Percentiles rank a stretch among this genome's conserved stretches.
phyloP scores from a whole-genome alignment of 2,888 invertebrate species.

The Pollenia amentaria region DNA sequence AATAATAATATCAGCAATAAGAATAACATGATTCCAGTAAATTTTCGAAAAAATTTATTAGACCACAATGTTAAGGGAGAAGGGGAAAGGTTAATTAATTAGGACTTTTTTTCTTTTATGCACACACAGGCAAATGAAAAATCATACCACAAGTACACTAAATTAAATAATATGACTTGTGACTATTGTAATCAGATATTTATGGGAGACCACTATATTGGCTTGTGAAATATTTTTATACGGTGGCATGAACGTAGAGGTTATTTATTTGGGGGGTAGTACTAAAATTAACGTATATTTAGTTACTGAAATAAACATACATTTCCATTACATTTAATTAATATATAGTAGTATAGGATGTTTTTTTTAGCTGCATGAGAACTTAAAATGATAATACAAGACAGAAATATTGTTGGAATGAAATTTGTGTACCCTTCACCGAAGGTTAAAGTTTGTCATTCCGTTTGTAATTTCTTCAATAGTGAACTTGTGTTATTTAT shows the following conservation, averaged over 20 bases:
- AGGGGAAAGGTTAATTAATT: slow-evolving; percentile 42
- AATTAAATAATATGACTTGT: background rate
- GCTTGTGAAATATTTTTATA: background rate
- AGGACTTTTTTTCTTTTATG: background rate
- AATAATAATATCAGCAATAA: slow-evolving; percentile 16
- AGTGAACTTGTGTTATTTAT: too few species aligned
- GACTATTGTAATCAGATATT: background rate
- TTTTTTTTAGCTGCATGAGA: too few species aligned
- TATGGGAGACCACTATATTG: background rate
- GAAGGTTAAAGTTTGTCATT: too few species aligned
- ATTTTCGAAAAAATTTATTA: slow-evolving; percentile 15
- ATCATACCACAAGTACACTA: background rate
- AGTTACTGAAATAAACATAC: too few species aligned
- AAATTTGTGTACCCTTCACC: too few species aligned
- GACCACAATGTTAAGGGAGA: background rate
- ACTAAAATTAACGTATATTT: too few species aligned
- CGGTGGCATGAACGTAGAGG: background rate
- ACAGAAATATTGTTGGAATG: too few species aligned
- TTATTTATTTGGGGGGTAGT: too few species aligned
- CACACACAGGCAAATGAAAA: background rate
- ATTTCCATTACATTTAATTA: too few species aligned
- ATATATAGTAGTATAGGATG: too few species aligned
- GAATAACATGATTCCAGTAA: slow-evolving; percentile 11
- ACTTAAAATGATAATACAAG: too few species aligned
- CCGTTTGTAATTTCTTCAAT: too few species aligned